Evolutionary conservation across 2,797 vertebrate species (phyloP).

Genomic region (Danio kyathit): DNA sequence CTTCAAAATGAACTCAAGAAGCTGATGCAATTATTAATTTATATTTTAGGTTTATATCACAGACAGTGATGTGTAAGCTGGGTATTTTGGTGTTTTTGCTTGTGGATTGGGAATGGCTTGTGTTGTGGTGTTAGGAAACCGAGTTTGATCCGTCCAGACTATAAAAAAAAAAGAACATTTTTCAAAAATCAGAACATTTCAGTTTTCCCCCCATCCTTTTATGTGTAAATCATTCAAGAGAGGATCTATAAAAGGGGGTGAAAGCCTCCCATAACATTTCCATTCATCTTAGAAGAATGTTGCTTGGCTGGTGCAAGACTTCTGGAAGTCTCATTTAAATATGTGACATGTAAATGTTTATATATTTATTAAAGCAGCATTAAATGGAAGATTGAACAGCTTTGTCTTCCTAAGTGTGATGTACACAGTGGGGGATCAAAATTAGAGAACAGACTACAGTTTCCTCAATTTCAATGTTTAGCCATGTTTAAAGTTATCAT

Average conservation of each 20-base stretch:
- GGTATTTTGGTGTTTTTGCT: constrained; percentile 32
- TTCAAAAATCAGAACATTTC: background rate
- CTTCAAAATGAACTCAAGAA: constrained; percentile 42
- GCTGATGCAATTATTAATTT: constrained; percentile 48
- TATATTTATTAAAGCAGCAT: no score
- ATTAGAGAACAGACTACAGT: no score
- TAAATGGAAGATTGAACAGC: no score
- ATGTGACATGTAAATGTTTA: background rate
- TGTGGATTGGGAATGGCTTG: background rate
- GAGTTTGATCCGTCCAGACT: constrained; percentile 18
- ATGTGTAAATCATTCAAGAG: constrained; percentile 6
- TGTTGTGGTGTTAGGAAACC: constrained; percentile 8
- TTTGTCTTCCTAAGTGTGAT: no score
- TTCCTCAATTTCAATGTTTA: no score
- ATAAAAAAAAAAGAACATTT: no score
- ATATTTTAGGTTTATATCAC: constrained; percentile 20
- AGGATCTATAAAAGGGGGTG: background rate
- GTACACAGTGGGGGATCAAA: no score
- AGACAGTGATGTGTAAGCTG: constrained; percentile 7
- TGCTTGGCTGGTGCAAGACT: background rate
- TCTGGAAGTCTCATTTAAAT: background rate
- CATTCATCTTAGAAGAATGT: background rate
- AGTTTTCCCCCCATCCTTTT: background rate
- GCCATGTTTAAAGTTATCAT: no score
- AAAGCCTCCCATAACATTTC: background rate